Conservation (phyloP, 2,888 invertebrate species). For the Electrophaes corylata region DNA sequence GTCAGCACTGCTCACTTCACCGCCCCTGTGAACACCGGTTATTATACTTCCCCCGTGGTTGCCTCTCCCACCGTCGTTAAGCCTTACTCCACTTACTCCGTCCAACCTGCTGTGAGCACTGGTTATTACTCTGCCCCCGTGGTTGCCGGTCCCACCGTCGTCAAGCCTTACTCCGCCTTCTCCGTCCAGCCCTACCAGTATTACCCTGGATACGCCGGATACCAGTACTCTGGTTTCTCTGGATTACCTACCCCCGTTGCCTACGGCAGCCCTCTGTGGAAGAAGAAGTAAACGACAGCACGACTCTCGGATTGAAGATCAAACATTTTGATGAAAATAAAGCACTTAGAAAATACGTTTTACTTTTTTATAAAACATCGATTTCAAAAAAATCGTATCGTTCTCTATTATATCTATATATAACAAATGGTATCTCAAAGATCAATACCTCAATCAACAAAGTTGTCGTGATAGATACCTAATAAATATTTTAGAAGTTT, state of each 20-base stretch:
- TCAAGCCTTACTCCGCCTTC: slow-evolving; percentile 24
- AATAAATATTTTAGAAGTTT: too few species aligned
- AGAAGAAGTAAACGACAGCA: slow-evolving; percentile 29
- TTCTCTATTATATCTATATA: too few species aligned
- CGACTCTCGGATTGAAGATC: slow-evolving; percentile 22
- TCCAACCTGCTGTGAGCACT: not conserved
- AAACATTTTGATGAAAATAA: slow-evolving; percentile 17
- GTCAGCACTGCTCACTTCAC: slow-evolving; percentile 8
- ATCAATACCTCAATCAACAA: too few species aligned
- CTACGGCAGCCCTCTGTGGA: slow-evolving; percentile 24
- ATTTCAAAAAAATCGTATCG: too few species aligned
- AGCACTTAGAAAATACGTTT: slow-evolving; percentile 3
- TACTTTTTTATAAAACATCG: not conserved
- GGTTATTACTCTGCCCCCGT: slow-evolving; percentile 11
- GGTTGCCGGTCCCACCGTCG: slow-evolving; percentile 1
- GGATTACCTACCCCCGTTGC: slow-evolving; percentile 19
- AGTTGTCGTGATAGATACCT: too few species aligned
- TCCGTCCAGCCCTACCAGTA: slow-evolving; percentile 17
- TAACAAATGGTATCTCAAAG: too few species aligned
- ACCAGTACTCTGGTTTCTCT: slow-evolving; percentile 22
- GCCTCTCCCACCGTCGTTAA: not conserved
- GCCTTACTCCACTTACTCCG: not conserved
- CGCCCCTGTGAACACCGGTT: slow-evolving; percentile 4
- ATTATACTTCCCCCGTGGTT: slow-evolving; percentile 1
- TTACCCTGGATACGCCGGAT: slow-evolving; percentile 28